These are phyloP conservation scores for Meloe dianella DNA, from an alignment of 2,888 invertebrate species.

Conservation along the genomic window DNA sequence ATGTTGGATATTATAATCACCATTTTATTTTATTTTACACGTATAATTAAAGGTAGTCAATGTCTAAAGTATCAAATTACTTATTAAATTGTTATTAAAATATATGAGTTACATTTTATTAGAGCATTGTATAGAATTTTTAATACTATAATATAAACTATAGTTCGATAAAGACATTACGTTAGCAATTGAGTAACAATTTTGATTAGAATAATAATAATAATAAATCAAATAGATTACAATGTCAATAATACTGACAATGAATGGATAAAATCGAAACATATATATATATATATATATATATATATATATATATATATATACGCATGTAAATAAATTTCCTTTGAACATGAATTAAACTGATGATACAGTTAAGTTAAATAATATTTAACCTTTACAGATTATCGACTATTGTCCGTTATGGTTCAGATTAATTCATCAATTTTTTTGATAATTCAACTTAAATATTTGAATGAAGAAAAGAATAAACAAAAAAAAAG, in stretches of 20 bases:
- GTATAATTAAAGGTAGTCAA: too few species aligned
- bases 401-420: not conserved
- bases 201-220: not conserved
- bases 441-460: too few species aligned
- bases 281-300: too few species aligned
- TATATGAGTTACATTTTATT: too few species aligned
- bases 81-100: too few species aligned
- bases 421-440: too few species aligned
- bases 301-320: not conserved
- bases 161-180: not conserved
- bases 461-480: too few species aligned
- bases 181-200: not conserved
- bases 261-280: not conserved
- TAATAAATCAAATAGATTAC: not conserved
- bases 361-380: not conserved
- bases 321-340: not conserved
- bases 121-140: too few species aligned
- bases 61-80: too few species aligned
- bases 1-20: too few species aligned
- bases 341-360: not conserved
- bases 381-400: conserved; percentile 4
- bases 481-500: not conserved
- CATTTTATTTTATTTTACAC: too few species aligned
- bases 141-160: too few species aligned
- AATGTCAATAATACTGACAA: not conserved